Percentiles rank a stretch among this genome's conserved stretches.
phyloP scores from a whole-genome alignment of 2,797 vertebrate species.

The Tadarida brasiliensis region DNA sequence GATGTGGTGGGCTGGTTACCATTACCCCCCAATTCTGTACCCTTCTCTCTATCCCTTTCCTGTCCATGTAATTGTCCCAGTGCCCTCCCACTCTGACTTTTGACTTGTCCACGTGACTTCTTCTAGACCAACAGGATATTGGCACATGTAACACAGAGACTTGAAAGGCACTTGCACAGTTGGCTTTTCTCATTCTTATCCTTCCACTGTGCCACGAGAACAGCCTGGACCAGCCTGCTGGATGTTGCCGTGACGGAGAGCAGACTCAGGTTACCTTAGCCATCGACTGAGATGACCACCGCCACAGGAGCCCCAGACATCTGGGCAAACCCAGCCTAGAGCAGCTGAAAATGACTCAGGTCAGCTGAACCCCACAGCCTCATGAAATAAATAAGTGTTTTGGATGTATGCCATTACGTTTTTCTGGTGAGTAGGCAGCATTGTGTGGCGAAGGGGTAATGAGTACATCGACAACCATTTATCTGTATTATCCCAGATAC shows the following conservation, averaged over 20 bases:
- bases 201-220: neutral
- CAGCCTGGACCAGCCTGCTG: neutral
- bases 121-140: neutral
- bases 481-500: neutral
- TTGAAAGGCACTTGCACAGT: neutral
- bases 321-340: neutral
- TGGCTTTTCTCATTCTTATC: neutral
- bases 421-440: neutral
- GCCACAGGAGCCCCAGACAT: neutral
- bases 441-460: neutral
- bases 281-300: neutral
- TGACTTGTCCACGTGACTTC: neutral
- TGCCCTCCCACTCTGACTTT: neutral
- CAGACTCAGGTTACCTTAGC: neutral
- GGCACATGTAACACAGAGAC: neutral
- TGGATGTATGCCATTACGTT: neutral
- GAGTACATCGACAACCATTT: neutral
- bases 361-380: neutral
- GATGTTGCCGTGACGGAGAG: neutral
- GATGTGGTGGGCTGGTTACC: too few relatives aligned
- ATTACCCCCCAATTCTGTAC: neutral
- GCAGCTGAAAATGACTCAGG: neutral
- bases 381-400: neutral
- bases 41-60: neutral
- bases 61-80: neutral